Evolutionary conservation across 2,113 vertebrate genomes (phyloP).

Genomic region (Coptodon rendalli): DNA sequence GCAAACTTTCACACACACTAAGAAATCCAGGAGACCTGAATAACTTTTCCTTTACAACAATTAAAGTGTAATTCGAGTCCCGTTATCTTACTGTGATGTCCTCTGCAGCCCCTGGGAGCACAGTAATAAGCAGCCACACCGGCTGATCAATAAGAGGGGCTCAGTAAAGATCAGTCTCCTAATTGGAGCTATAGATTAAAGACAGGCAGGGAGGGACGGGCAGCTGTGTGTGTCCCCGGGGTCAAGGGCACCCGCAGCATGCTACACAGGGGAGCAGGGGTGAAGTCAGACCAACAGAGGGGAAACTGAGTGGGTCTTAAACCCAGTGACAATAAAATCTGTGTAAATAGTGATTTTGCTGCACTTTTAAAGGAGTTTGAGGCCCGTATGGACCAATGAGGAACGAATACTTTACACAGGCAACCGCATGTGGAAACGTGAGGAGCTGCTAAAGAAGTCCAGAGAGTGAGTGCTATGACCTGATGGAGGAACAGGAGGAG

Average conservation of each 20-base stretch:
- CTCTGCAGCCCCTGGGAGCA: background rate
- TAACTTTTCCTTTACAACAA: background rate
- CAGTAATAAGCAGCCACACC: background rate
- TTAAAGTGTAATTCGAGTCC: background rate
- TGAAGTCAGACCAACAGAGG: constrained; percentile 4
- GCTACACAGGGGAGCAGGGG: background rate
- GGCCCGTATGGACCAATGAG: background rate
- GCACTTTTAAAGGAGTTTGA: background rate
- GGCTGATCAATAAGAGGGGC: constrained; percentile 44
- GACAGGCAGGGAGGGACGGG: background rate
- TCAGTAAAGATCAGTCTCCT: constrained; percentile 53
- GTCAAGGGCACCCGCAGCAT: constrained; percentile 26
- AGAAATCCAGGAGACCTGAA: background rate
- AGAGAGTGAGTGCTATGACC: rapidly evolving
- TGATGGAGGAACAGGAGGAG: background rate
- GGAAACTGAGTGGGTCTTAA: background rate
- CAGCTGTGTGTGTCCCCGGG: background rate
- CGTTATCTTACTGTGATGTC: constrained; percentile 34
- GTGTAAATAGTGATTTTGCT: background rate
- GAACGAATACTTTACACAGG: background rate
- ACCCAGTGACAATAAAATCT: background rate
- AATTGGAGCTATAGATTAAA: constrained; percentile 54
- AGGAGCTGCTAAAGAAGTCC: background rate
- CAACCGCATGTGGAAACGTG: background rate
- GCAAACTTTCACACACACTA: background rate